phyloP scores from a whole-genome alignment of 1,140 invertebrate genomes.

The Aporrectodea caliginosa region DNA sequence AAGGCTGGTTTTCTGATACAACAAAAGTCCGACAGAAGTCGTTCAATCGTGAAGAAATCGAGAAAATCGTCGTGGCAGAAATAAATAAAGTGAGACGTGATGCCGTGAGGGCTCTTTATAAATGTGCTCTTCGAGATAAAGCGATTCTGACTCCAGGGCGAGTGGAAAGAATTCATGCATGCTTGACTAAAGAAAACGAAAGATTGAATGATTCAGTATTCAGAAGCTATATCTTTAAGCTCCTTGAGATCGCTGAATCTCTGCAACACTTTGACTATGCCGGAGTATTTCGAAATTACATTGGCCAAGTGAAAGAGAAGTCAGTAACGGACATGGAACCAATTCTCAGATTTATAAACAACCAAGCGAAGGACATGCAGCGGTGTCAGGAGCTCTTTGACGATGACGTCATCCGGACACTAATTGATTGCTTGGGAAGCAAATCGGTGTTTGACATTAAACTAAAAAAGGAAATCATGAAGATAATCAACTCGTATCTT shows the following conservation, averaged over 20 bases:
- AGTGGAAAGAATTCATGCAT: neutral
- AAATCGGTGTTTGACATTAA: no score
- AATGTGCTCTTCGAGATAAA: neutral
- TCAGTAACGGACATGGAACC: no score
- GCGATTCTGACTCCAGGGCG: neutral
- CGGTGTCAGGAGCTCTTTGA: no score
- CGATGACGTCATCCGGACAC: no score
- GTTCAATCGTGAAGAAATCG: neutral
- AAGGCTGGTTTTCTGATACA: neutral
- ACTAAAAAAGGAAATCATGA: no score
- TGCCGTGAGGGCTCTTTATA: neutral
- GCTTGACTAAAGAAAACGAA: neutral
- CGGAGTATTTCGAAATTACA: neutral
- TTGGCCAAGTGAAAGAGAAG: no score
- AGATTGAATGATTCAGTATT: neutral
- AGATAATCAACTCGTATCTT: no score
- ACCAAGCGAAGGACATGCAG: neutral
- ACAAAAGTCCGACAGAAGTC: neutral
- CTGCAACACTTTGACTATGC: neutral
- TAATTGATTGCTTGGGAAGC: no score
- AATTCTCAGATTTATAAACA: no score
- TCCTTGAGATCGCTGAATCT: neutral
- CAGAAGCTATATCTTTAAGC: neutral
- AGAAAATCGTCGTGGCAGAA: neutral
- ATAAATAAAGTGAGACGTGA: neutral